These are phyloP conservation scores for Clarias macrocephalus DNA, from an alignment of 2,113 vertebrate species.

Conservation along the genomic window DNA sequence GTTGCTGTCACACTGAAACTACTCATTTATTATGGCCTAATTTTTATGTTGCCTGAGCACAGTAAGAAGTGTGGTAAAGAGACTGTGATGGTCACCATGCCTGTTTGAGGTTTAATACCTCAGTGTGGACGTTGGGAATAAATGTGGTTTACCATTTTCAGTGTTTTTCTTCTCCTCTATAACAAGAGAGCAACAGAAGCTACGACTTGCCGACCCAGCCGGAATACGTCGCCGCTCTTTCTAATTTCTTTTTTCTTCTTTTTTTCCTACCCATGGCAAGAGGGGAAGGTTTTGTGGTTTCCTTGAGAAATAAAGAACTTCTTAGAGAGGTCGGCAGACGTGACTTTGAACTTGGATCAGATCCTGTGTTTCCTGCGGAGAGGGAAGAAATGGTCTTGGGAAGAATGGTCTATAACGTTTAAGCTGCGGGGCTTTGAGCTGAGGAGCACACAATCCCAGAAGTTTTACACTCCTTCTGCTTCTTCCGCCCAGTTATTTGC, in stretches of 20 bases:
- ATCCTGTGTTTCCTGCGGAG: conserved; percentile 88
- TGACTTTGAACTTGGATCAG: conserved; percentile 99
- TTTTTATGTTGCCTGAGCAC: not conserved
- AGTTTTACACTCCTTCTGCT: conserved; percentile 61
- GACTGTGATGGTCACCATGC: not conserved
- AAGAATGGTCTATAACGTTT: conserved; percentile 78
- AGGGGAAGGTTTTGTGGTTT: conserved; percentile 72
- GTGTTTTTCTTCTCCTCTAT: conserved; percentile 47
- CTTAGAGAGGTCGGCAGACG: conserved; percentile 82
- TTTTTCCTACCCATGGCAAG: conserved; percentile 66
- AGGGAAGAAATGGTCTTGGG: conserved; percentile 79
- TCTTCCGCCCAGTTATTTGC: conserved; percentile 57
- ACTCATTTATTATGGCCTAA: not conserved
- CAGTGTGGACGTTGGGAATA: not conserved
- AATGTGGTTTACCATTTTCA: conserved; percentile 3
- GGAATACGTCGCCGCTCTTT: conserved; percentile 58
- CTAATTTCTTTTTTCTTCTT: conserved; percentile 51
- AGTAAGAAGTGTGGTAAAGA: not conserved
- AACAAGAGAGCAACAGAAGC: conserved; percentile 57
- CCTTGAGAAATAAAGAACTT: conserved; percentile 86
- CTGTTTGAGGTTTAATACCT: conserved; percentile 7
- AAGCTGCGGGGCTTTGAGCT: conserved; percentile 70
- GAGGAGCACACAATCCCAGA: conserved; percentile 62
- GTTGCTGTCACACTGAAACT: not conserved
- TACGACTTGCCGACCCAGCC: conserved; percentile 65